phyloP scores from a whole-genome alignment of 2,113 vertebrate genomes.

The Sula dactylatra region DNA sequence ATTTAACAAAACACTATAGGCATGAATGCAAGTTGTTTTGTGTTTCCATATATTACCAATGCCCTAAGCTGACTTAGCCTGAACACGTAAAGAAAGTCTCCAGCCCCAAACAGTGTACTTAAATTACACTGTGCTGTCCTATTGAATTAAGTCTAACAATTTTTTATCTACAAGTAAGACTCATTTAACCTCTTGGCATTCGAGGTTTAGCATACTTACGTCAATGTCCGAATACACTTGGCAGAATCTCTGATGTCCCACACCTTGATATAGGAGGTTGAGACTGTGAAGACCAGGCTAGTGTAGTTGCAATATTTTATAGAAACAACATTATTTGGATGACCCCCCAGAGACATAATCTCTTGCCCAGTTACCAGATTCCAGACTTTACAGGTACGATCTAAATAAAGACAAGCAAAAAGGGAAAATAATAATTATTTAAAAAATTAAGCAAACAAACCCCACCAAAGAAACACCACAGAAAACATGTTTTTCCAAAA shows the following conservation, averaged over 20 bases:
- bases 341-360: slow-evolving; percentile 91
- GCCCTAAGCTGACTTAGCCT: background rate
- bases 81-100: background rate
- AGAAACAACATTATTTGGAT: slow-evolving; percentile 91
- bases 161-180: background rate
- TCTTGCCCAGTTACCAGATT: slow-evolving; percentile 98
- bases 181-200: background rate
- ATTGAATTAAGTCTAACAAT: background rate
- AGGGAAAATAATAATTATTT: background rate
- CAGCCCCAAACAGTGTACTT: background rate
- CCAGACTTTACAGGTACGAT: slow-evolving; percentile 99
- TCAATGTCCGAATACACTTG: slow-evolving; percentile 91
- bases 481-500: background rate
- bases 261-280: slow-evolving; percentile 94
- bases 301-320: slow-evolving; percentile 90
- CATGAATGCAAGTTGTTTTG: background rate
- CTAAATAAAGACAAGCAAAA: slow-evolving; percentile 67
- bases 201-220: slow-evolving; percentile 76
- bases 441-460: background rate
- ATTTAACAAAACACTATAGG: background rate
- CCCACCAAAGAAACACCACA: background rate
- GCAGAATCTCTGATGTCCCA: slow-evolving; percentile 98
- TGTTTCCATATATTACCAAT: background rate
- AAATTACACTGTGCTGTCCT: background rate
- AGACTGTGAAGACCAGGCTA: slow-evolving; percentile 95